A percentile compares a stretch with the other conserved stretches of the same genome.
These are phyloP conservation scores for Heliconius nattereri DNA, from an alignment of 1,140 invertebrate species.

Conservation along the genomic window DNA sequence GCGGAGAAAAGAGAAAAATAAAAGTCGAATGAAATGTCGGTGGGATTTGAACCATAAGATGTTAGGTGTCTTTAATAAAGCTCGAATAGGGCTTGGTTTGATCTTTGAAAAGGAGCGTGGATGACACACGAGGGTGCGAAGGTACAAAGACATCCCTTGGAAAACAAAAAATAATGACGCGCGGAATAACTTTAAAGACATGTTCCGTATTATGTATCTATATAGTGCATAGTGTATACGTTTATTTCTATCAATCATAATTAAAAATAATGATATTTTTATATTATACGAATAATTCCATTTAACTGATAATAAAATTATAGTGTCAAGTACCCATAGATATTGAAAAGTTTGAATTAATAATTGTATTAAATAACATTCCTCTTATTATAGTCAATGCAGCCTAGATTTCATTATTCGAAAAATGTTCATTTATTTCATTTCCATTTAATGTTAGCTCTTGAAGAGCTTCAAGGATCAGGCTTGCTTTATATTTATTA, in stretches of 20 bases:
- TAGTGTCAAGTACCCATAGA: too few relatives aligned
- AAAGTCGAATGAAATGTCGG: too few relatives aligned
- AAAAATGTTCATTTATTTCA: not conserved
- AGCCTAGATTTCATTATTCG: not conserved
- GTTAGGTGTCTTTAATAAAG: not conserved
- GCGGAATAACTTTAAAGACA: too few relatives aligned
- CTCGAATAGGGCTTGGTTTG: not conserved
- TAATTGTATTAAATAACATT: not conserved
- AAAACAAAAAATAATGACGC: not conserved
- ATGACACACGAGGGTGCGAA: not conserved
- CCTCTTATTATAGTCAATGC: not conserved
- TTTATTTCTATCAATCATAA: too few relatives aligned
- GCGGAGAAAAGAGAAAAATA: too few relatives aligned
- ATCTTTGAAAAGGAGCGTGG: not conserved
- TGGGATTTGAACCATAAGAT: not conserved
- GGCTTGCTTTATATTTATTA: not conserved
- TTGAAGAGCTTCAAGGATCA: too few relatives aligned
- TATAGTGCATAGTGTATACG: too few relatives aligned
- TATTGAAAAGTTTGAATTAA: too few relatives aligned
- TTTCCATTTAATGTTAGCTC: not conserved
- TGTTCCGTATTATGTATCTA: too few relatives aligned
- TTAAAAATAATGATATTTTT: too few relatives aligned
- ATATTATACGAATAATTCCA: too few relatives aligned
- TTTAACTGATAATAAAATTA: too few relatives aligned
- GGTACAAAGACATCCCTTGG: not conserved